phyloP scores from a whole-genome alignment of 2,888 invertebrate genomes.

The Leucophora obtusa region DNA sequence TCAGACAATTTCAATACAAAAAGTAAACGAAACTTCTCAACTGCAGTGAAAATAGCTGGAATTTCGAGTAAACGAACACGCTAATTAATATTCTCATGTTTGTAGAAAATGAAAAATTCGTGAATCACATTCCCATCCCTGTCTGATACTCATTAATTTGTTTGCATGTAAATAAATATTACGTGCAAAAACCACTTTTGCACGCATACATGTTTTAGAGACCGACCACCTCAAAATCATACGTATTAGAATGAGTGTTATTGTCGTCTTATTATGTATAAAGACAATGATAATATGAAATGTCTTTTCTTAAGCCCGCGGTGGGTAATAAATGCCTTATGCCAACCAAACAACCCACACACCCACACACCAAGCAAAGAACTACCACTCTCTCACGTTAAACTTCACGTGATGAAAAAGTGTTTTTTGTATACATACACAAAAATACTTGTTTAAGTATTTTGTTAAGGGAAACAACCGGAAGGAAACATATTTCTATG shows the following conservation, averaged over 20 bases:
- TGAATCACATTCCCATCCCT: neutral
- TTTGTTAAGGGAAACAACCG: neutral
- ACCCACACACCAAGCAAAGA: neutral
- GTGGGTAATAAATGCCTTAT: neutral
- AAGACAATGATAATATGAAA: neutral
- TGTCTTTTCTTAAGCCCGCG: neutral
- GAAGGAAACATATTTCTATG: slow-evolving; percentile 1
- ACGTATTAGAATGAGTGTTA: neutral
- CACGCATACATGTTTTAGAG: neutral
- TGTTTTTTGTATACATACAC: neutral
- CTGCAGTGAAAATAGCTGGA: too few species aligned
- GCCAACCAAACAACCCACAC: neutral
- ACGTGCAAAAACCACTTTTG: neutral
- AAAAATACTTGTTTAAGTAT: neutral
- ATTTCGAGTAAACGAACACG: too few species aligned
- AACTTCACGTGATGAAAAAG: neutral
- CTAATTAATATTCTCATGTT: too few species aligned
- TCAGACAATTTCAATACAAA: too few species aligned
- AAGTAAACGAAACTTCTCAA: too few species aligned
- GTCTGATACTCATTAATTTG: neutral
- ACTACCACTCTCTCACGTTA: slow-evolving; percentile 1
- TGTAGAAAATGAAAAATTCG: too few species aligned
- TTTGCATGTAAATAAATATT: slow-evolving; percentile 3
- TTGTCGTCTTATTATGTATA: neutral
- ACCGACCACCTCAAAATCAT: slow-evolving; percentile 1